Evolutionary conservation across 2,888 invertebrate genomes (phyloP).

Genomic region (Metacarcinus magister): DNA sequence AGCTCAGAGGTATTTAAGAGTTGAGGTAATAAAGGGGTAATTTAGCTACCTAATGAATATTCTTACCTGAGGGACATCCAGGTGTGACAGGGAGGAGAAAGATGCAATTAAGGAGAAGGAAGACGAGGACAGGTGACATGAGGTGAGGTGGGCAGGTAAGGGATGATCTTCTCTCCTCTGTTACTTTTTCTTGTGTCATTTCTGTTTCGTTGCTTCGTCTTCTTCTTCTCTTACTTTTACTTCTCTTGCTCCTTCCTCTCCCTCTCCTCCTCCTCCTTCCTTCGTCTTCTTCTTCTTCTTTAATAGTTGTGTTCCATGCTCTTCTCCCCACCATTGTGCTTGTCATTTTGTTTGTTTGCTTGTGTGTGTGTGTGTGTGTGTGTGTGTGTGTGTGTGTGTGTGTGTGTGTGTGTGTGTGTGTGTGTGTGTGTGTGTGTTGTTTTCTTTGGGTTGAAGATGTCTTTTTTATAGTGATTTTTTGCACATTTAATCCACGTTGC

Average conservation of each 20-base stretch:
- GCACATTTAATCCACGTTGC: background rate
- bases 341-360: background rate
- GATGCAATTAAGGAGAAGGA: background rate
- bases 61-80: slow-evolving; percentile 14
- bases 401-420: background rate
- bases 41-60: background rate
- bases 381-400: background rate
- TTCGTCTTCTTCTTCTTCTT: background rate
- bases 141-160: background rate
- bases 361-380: background rate
- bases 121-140: background rate
- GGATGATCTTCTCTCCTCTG: background rate
- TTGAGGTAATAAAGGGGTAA: background rate
- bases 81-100: background rate
- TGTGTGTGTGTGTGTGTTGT: background rate
- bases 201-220: background rate
- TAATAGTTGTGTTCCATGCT: background rate
- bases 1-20: background rate
- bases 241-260: background rate
- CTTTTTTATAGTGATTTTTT: background rate
- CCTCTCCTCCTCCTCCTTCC: background rate
- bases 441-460: background rate
- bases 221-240: background rate
- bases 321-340: background rate
- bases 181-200: background rate